A percentile compares a stretch with the other conserved stretches of the same genome.
phyloP scores from a whole-genome alignment of 2,888 invertebrate species.

The Rhabditoides inermis region DNA sequence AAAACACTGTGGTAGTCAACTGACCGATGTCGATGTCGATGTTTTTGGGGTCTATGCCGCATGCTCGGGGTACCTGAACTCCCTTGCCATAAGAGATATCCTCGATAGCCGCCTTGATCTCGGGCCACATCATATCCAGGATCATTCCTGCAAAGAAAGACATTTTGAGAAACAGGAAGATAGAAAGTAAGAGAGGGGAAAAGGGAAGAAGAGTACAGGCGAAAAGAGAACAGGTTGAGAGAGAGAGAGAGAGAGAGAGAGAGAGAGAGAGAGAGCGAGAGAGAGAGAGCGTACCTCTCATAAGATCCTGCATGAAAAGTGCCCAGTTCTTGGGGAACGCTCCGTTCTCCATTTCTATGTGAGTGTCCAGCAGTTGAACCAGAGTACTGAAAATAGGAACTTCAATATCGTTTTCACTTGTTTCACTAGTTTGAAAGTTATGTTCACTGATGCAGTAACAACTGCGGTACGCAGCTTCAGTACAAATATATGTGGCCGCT shows the following conservation, averaged over 20 bases:
- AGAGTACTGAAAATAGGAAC: constrained; percentile 35
- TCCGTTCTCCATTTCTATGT: constrained; percentile 43
- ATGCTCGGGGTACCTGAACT: constrained; percentile 36
- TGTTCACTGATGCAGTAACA: constrained; percentile 14
- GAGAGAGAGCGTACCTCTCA: constrained; percentile 22
- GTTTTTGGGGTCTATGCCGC: constrained; percentile 45
- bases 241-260: not conserved
- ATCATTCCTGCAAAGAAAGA: constrained; percentile 37
- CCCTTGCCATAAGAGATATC: constrained; percentile 45
- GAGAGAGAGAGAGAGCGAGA: not conserved
- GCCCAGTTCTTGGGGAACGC: constrained; percentile 46
- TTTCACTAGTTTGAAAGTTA: constrained; percentile 18
- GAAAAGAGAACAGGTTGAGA: too few species aligned
- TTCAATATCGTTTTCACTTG: constrained; percentile 27
- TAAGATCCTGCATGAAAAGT: constrained; percentile 43
- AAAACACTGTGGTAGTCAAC: not conserved
- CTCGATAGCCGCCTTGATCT: constrained; percentile 44
- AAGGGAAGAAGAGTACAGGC: too few species aligned
- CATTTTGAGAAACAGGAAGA: not conserved
- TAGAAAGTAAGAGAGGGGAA: not conserved
- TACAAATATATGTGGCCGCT: too few species aligned
- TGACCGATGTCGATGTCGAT: constrained; percentile 39
- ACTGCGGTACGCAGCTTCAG: too few species aligned
- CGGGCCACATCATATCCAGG: constrained; percentile 50
- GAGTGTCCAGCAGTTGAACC: constrained; percentile 42